A percentile compares a stretch with the other conserved stretches of the same genome.
Conservation (phyloP, 2,797 vertebrate genomes). For the Benthosema pterotum region DNA sequence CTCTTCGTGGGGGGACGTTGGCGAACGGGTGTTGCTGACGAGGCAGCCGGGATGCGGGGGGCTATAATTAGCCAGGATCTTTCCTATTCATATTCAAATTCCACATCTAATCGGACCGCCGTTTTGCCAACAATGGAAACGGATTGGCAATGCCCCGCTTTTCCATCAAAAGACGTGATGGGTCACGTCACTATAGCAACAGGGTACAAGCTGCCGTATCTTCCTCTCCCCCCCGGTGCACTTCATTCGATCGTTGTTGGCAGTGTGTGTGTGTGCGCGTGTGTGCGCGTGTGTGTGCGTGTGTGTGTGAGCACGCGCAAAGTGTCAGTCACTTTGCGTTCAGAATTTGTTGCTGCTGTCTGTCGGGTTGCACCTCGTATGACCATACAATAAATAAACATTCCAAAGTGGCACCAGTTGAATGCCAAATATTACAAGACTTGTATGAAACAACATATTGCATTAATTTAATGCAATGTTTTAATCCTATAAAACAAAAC, state of each 20-base stretch:
- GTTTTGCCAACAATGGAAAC: conserved; percentile 55
- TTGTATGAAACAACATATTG: no score
- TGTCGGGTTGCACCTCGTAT: no score
- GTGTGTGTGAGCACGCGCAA: no score
- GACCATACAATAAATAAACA: no score
- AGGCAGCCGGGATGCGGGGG: conserved; percentile 64
- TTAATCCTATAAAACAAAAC: no score
- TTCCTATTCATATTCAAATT: conserved; percentile 74
- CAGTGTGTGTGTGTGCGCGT: neutral
- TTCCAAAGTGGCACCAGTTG: no score
- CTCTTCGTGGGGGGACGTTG: conserved; percentile 51
- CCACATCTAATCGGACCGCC: conserved; percentile 64
- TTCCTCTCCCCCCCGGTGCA: conserved; percentile 19
- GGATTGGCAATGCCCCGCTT: conserved; percentile 49
- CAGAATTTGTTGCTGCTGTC: no score
- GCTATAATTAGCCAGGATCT: conserved; percentile 76
- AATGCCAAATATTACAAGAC: no score
- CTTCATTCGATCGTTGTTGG: conserved; percentile 21
- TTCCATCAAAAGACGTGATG: conserved; percentile 51
- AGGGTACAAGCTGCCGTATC: conserved; percentile 22
- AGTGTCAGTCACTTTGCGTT: no score
- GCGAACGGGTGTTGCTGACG: conserved; percentile 56
- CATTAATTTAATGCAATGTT: no score
- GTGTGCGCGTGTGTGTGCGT: neutral
- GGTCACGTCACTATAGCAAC: conserved; percentile 59